phyloP scores from a whole-genome alignment of 2,888 invertebrate species.

The Myopa testacea region DNA sequence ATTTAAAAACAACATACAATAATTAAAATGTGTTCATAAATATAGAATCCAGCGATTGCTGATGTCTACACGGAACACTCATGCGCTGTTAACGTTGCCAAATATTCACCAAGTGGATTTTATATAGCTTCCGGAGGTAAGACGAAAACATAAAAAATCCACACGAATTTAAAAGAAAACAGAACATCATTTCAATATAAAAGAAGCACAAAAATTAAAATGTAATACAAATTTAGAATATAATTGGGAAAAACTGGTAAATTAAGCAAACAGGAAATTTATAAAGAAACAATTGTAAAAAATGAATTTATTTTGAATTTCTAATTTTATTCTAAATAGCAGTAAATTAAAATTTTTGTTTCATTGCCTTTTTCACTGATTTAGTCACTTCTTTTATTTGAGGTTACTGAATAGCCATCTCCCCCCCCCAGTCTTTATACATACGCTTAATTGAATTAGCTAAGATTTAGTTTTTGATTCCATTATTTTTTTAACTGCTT shows the following conservation, averaged over 20 bases:
- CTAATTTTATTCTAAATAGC: too few species aligned
- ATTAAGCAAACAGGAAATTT: too few species aligned
- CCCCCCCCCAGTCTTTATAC: too few species aligned
- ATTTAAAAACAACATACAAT: not conserved
- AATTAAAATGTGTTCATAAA: not conserved
- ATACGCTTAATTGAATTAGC: too few species aligned
- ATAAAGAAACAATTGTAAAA: too few species aligned
- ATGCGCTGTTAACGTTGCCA: slow-evolving; percentile 93
- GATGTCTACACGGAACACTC: slow-evolving; percentile 99
- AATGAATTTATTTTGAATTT: too few species aligned
- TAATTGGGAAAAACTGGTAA: too few species aligned
- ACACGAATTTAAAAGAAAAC: not conserved
- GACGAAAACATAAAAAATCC: slow-evolving; percentile 42
- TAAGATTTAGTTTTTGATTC: not conserved
- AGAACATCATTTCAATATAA: not conserved
- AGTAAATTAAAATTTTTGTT: too few species aligned
- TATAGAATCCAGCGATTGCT: slow-evolving; percentile 87
- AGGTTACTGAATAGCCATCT: too few species aligned
- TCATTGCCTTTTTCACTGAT: too few species aligned
- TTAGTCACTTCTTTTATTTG: too few species aligned
- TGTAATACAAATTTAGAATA: too few species aligned
- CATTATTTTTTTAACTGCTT: not conserved
- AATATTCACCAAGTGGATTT: slow-evolving; percentile 97
- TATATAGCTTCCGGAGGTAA: slow-evolving; percentile 98
- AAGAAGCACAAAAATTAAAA: not conserved